These are phyloP conservation scores for Zaprionus davidi DNA, from an alignment of 1,140 invertebrate species.

Conservation along the genomic window DNA sequence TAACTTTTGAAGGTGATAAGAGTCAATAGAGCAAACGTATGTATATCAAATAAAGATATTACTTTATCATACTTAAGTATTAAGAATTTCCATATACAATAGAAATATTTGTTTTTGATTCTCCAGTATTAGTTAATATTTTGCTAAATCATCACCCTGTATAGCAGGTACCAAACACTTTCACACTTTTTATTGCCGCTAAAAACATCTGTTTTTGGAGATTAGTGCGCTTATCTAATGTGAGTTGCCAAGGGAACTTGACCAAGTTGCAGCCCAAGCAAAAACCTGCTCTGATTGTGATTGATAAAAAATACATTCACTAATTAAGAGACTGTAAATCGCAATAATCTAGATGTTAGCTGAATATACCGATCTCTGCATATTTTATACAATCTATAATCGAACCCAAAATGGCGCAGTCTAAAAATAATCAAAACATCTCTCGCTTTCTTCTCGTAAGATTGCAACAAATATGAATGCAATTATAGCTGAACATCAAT, in stretches of 20 bases:
- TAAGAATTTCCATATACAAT: too few relatives aligned
- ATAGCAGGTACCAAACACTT: background rate
- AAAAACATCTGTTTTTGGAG: constrained; percentile 14
- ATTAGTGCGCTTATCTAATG: constrained; percentile 8
- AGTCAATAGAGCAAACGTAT: background rate
- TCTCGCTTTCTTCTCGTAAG: background rate
- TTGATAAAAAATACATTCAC: constrained; percentile 22
- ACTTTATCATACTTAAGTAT: background rate
- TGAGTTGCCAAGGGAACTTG: constrained; percentile 13
- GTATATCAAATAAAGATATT: background rate
- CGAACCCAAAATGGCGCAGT: background rate
- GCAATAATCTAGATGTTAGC: constrained; percentile 34
- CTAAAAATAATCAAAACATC: background rate
- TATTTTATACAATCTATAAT: constrained; percentile 24
- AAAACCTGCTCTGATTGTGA: constrained; percentile 16
- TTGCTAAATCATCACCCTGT: background rate
- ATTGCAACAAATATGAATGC: background rate
- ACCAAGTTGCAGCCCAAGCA: background rate
- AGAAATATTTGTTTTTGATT: too few relatives aligned
- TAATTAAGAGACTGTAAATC: constrained; percentile 50
- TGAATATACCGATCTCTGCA: constrained; percentile 42
- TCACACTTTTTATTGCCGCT: background rate
- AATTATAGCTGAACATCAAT: background rate
- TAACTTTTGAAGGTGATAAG: background rate
- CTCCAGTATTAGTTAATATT: background rate